Conservation (phyloP, 1,140 invertebrate genomes). For the Cydia splendana region DNA sequence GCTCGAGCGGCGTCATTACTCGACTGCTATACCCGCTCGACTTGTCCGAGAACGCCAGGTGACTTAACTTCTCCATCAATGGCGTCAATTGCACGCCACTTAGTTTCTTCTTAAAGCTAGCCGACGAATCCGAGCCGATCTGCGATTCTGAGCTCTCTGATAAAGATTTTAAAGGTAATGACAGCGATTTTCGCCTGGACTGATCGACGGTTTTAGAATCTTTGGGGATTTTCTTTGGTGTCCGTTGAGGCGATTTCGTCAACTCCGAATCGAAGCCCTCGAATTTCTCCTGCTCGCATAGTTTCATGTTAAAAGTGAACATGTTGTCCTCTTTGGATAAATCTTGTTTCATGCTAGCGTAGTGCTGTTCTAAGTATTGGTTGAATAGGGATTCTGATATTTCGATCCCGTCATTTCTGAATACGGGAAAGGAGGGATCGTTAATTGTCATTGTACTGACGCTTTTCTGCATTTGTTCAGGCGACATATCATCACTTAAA, state of each 20-base stretch:
- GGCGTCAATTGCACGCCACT: slow-evolving; percentile 87
- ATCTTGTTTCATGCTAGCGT: slow-evolving; percentile 78
- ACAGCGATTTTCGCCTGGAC: slow-evolving; percentile 83
- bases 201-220: slow-evolving; percentile 72
- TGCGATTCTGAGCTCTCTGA: slow-evolving; percentile 73
- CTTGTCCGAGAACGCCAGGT: slow-evolving; percentile 85
- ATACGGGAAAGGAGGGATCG: slow-evolving; percentile 88
- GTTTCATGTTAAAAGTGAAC: slow-evolving; percentile 71
- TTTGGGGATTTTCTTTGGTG: slow-evolving; percentile 64
- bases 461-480: slow-evolving; percentile 58
- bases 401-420: slow-evolving; percentile 85
- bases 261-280: slow-evolving; percentile 77
- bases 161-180: slow-evolving; percentile 86
- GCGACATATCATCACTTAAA: slow-evolving; percentile 61
- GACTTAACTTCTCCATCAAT: slow-evolving; percentile 89
- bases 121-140: slow-evolving; percentile 67
- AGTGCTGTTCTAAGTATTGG: slow-evolving; percentile 83
- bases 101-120: slow-evolving; percentile 78
- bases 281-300: slow-evolving; percentile 70
- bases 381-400: slow-evolving; percentile 87
- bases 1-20: slow-evolving; percentile 84
- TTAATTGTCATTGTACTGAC: slow-evolving; percentile 84
- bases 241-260: slow-evolving; percentile 67
- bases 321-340: slow-evolving; percentile 76
- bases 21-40: slow-evolving; percentile 85